Conservation (phyloP, 2,888 invertebrate species). For the Pyrrhia umbra region DNA sequence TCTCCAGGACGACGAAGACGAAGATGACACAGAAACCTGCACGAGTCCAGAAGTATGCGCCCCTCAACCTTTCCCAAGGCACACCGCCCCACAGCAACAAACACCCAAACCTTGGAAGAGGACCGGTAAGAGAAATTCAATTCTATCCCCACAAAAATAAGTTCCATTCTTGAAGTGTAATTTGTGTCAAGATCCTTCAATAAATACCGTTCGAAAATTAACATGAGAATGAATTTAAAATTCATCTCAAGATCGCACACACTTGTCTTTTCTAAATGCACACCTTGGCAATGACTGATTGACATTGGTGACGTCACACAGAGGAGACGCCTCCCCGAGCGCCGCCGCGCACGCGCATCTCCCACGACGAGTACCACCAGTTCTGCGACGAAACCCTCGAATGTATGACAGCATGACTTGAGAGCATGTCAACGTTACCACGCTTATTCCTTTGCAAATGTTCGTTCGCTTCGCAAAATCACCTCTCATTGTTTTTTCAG, state of each 20-base stretch:
- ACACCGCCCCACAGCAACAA: slow-evolving; percentile 77
- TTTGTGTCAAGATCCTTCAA: slow-evolving; percentile 8
- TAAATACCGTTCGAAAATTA: slow-evolving; percentile 10
- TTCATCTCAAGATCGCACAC: slow-evolving; percentile 59
- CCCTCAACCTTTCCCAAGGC: slow-evolving; percentile 87
- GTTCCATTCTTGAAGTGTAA: slow-evolving; percentile 2
- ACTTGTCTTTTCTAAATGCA: slow-evolving; percentile 72
- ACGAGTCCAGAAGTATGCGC: slow-evolving; percentile 82
- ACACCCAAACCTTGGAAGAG: slow-evolving; percentile 89
- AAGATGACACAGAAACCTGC: slow-evolving; percentile 86
- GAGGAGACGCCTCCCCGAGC: slow-evolving; percentile 82
- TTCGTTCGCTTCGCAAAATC: slow-evolving; percentile 57
- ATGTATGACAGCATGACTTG: slow-evolving; percentile 90
- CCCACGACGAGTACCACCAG: slow-evolving; percentile 94
- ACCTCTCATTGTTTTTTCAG: slow-evolving; percentile 57
- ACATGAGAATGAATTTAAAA: not conserved
- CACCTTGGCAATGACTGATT: slow-evolving; percentile 61
- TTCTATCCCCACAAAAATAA: not conserved
- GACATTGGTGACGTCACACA: slow-evolving; percentile 64
- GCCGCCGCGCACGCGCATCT: slow-evolving; percentile 89
- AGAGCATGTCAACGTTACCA: slow-evolving; percentile 73
- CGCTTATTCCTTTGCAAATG: slow-evolving; percentile 75
- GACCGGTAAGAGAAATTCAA: slow-evolving; percentile 78
- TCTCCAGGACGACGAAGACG: slow-evolving; percentile 86
- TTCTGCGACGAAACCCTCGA: slow-evolving; percentile 95